Evolutionary conservation across 1,140 invertebrate species (phyloP).

Genomic region (Leguminivora glycinivorella): DNA sequence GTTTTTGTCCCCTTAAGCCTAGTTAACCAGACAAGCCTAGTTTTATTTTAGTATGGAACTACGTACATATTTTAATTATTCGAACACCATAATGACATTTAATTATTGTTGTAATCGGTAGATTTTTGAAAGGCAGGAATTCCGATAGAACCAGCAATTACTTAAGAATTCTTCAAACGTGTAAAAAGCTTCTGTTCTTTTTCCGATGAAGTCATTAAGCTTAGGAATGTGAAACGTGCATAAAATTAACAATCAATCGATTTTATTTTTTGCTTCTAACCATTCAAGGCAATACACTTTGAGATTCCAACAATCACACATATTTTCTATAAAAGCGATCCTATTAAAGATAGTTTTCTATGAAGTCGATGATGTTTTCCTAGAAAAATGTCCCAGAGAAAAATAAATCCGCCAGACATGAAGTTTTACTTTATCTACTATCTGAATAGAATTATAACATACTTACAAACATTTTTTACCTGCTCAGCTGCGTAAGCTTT

Average conservation of each 20-base stretch:
- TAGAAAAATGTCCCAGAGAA: too few species aligned
- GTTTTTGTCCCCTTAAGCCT: neutral
- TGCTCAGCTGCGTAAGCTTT: too few species aligned
- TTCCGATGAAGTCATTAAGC: conserved; percentile 50
- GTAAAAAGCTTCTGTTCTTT: conserved; percentile 35
- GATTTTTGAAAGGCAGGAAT: neutral
- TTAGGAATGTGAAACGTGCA: conserved; percentile 41
- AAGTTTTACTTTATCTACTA: too few species aligned
- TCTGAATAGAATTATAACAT: neutral
- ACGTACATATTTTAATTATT: neutral
- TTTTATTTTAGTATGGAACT: too few species aligned
- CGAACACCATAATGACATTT: neutral
- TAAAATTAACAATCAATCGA: conserved; percentile 42
- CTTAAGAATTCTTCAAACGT: conserved; percentile 26
- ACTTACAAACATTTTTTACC: too few species aligned
- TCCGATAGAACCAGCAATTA: neutral
- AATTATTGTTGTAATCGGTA: neutral
- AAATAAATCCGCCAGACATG: too few species aligned
- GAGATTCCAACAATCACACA: neutral
- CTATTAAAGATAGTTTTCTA: neutral
- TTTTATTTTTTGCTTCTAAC: neutral
- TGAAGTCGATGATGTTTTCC: neutral
- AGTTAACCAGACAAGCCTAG: too few species aligned
- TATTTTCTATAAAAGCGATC: neutral
- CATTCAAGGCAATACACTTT: neutral